Evolutionary conservation across 2,797 vertebrate genomes (phyloP), one percentile per base, ranked within the genome.

Genomic region (Amblyopsis hoosieri): DNA sequence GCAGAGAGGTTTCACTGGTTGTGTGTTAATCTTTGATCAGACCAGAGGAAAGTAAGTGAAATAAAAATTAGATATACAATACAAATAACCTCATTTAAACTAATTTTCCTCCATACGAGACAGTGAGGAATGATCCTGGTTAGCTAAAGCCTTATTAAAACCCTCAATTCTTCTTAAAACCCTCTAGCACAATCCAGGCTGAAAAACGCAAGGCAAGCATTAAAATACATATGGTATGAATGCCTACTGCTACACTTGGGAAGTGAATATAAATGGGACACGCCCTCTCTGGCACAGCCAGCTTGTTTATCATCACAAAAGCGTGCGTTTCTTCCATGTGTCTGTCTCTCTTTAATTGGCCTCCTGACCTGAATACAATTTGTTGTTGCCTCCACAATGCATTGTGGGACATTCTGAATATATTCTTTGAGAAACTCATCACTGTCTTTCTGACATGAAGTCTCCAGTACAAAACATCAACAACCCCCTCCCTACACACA

Each of bases 21-120:
- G 23, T 42, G 0, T 78, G 58, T 46, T 87, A 55, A 79, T 79
- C 61, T 85, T 71, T 75, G 72, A 85, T 81, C 52, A 0, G 73
- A 69, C 81, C 73, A 1, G 48, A 31, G 64, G n/a, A 15, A 60
- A 55, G 62, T 17, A 47, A 56, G 14, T 1, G 3, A 0, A 51
- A 62, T 63, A 69, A 81, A 80, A 33, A 12, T 42, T 64, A 71
- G 47, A 59, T 57, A 45, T 63, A 54, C 51, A 51, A 51, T 14
- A 15, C 50, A 19, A 51, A 17, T 60, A 51, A 74, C 63, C 71
- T 37, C 45, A 54, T 70, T 68, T 12, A 45, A 67, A 12, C 4
- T 2, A 17, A 52, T 37, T 13, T 57, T 56, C 12, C 47, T 10
- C 12, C 57, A 42, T 33, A 1, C 48, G n/a, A 52, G 31, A 13